phyloP scores from a whole-genome alignment of 2,888 invertebrate species.

The Drosophila mimetica region DNA sequence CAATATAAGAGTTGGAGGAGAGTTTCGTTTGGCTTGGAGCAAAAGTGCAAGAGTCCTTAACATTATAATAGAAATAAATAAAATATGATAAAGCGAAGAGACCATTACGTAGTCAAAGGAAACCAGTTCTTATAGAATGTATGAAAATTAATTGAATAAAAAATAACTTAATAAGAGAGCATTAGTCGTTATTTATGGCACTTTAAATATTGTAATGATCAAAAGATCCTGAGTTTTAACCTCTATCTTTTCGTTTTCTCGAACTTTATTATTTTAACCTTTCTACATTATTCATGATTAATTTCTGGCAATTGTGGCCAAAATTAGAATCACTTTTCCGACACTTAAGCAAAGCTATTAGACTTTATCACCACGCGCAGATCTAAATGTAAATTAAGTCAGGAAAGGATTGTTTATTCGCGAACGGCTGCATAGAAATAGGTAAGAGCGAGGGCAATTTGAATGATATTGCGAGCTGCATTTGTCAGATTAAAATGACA shows the following conservation, averaged over 20 bases:
- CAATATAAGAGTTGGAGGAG: constrained; percentile 55
- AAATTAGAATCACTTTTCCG: constrained; percentile 30
- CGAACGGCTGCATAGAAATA: background rate
- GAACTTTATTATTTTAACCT: background rate
- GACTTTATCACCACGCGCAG: constrained; percentile 6
- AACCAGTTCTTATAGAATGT: background rate
- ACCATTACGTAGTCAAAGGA: background rate
- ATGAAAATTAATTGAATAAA: too few species aligned
- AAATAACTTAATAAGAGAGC: too few species aligned
- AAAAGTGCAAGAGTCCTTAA: background rate
- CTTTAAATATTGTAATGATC: too few species aligned
- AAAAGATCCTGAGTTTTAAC: background rate
- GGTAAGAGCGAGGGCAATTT: constrained; percentile 50
- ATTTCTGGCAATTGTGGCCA: constrained; percentile 27
- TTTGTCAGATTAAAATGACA: constrained; percentile 67
- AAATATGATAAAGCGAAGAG: too few species aligned
- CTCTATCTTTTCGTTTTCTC: background rate
- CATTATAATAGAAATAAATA: constrained; percentile 1
- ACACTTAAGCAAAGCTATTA: background rate
- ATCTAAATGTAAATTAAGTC: constrained; percentile 38
- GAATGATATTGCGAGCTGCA: constrained; percentile 57
- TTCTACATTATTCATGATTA: constrained; percentile 9
- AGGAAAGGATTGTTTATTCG: constrained; percentile 19
- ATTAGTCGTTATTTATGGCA: background rate
- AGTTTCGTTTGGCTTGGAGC: constrained; percentile 17